Conservation (phyloP, 53 echinoderm and acorn worm species). For the Zoroaster sp. region DNA sequence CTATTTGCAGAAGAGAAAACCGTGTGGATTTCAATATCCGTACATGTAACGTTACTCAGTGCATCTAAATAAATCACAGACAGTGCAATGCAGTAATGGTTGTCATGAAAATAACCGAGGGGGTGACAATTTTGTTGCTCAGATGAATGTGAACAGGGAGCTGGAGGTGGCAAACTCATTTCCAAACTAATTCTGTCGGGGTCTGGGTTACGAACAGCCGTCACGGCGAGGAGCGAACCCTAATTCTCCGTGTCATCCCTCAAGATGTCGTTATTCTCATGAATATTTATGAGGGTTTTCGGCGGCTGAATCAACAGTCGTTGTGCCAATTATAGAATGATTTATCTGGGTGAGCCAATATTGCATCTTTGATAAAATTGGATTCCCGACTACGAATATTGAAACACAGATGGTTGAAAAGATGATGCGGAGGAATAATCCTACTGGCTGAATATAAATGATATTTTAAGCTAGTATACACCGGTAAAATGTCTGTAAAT, state of each 20-base stretch:
- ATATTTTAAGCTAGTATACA: no score
- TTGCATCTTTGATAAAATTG: not conserved
- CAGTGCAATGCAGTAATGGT: not conserved
- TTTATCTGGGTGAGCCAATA: not conserved
- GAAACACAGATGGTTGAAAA: not conserved
- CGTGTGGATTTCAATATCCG: not conserved
- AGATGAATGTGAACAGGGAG: not conserved
- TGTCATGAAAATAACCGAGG: not conserved
- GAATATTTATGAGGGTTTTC: not conserved
- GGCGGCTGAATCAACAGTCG: not conserved
- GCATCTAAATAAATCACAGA: not conserved
- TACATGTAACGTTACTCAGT: not conserved
- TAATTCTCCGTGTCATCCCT: not conserved
- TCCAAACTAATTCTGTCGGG: not conserved
- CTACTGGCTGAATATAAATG: no score
- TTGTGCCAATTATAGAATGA: not conserved
- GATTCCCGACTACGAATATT: not conserved
- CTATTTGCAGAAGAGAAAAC: not conserved
- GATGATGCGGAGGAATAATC: not conserved
- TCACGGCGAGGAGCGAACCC: not conserved
- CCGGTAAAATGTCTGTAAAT: no score
- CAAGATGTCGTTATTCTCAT: not conserved
- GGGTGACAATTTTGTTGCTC: not conserved
- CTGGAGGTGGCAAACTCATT: not conserved
- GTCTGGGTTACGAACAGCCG: not conserved